Evolutionary conservation across 2,113 vertebrate species (phyloP).

Genomic region (Ptychochromis oligacanthus): DNA sequence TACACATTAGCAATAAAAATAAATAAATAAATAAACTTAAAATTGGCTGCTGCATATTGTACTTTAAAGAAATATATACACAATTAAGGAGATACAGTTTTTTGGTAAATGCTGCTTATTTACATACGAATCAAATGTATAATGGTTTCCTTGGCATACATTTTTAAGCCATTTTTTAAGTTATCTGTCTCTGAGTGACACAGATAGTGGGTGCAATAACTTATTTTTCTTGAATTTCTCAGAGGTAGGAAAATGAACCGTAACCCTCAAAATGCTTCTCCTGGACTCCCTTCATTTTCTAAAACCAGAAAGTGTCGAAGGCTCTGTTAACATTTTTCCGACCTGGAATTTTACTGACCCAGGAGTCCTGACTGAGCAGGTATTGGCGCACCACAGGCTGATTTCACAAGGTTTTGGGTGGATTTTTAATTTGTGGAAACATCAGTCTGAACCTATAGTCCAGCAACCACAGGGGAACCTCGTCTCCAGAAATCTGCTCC

Average conservation of each 20-base stretch:
- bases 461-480: conserved; percentile 63
- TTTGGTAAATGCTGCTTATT: neutral
- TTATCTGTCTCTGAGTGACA: neutral
- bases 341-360: conserved; percentile 58
- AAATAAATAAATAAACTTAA: too few relatives aligned
- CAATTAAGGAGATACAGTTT: neutral
- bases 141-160: neutral
- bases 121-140: neutral
- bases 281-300: neutral
- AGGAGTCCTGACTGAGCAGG: conserved; percentile 71
- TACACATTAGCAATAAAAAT: neutral
- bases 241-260: conserved; percentile 28
- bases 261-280: conserved; percentile 19
- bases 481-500: conserved; percentile 63
- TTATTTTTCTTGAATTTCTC: conserved; percentile 37
- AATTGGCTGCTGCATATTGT: neutral
- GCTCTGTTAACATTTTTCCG: conserved; percentile 56
- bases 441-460: conserved; percentile 55
- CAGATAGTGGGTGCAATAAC: conserved; percentile 18
- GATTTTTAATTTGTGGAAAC: conserved; percentile 73
- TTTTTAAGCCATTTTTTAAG: neutral
- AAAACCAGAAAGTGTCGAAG: conserved; percentile 39
- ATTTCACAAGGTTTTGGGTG: conserved; percentile 67
- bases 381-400: conserved; percentile 64
- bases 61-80: neutral